Conservation (phyloP, 2,888 invertebrate genomes). For the Lasioglossum morio region DNA sequence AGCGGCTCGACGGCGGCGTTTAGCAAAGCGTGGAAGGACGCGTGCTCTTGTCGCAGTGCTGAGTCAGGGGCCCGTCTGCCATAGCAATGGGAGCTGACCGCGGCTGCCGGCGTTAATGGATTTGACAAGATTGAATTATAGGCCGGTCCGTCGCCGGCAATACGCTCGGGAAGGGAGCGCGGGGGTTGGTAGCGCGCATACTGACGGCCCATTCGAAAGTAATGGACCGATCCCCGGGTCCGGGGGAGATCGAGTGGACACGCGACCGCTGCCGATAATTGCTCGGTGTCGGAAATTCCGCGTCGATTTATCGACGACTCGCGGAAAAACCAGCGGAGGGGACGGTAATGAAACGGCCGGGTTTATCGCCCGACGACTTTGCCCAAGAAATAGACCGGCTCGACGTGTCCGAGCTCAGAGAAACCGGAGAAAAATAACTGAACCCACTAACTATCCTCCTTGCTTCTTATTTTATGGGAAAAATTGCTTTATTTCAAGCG, state of each 20-base stretch:
- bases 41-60: conserved; percentile 30
- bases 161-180: conserved; percentile 47
- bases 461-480: neutral
- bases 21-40: conserved; percentile 23
- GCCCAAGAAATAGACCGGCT: conserved; percentile 15
- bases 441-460: neutral
- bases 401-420: neutral
- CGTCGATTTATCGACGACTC: conserved; percentile 69
- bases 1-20: conserved; percentile 20
- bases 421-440: neutral
- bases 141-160: conserved; percentile 63
- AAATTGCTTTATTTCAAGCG: neutral
- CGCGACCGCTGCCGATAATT: conserved; percentile 75
- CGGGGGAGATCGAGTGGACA: conserved; percentile 60
- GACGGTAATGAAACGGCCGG: conserved; percentile 57
- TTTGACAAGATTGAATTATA: conserved; percentile 79
- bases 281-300: conserved; percentile 68
- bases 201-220: conserved; percentile 72
- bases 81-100: conserved; percentile 60
- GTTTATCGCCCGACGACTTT: conserved; percentile 58
- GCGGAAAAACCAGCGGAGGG: conserved; percentile 54
- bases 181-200: conserved; percentile 49
- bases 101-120: conserved; percentile 73
- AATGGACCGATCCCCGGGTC: conserved; percentile 67
- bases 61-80: conserved; percentile 60